phyloP scores from a whole-genome alignment of 2,113 vertebrate species.

The Cryptotis parvus region DNA sequence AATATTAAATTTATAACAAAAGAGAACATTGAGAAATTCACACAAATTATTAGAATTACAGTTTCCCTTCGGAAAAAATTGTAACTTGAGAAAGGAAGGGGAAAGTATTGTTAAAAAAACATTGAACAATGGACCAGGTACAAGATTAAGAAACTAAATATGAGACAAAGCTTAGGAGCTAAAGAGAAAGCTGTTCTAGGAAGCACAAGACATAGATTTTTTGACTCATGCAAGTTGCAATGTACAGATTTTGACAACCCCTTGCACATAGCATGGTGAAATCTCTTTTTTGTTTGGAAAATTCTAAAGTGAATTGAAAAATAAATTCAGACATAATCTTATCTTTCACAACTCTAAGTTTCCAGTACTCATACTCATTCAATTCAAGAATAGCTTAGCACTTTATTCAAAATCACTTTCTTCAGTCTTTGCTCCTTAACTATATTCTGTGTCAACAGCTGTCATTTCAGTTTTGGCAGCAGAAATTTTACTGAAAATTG shows the following conservation, averaged over 20 bases:
- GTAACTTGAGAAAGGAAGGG: too few species aligned
- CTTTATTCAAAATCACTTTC: slow-evolving; percentile 53
- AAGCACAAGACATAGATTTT: neutral
- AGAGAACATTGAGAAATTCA: neutral
- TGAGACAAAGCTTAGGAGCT: neutral
- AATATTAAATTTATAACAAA: too few species aligned
- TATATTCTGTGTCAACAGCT: slow-evolving; percentile 48
- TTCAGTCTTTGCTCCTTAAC: slow-evolving; percentile 28
- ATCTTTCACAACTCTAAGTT: slow-evolving; percentile 32
- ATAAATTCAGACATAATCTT: slow-evolving; percentile 62
- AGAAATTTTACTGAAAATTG: slow-evolving; percentile 16
- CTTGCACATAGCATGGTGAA: neutral
- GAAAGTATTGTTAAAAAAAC: too few species aligned
- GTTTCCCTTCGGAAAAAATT: too few species aligned
- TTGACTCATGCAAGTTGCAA: neutral
- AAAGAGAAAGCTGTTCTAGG: neutral
- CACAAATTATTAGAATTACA: neutral
- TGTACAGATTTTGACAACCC: neutral
- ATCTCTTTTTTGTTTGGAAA: slow-evolving; percentile 33
- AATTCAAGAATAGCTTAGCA: slow-evolving; percentile 30
- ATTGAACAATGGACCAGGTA: too few species aligned
- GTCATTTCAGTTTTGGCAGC: slow-evolving; percentile 37
- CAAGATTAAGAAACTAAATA: too few species aligned
- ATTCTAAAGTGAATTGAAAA: slow-evolving; percentile 50
- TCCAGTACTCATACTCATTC: neutral